These are phyloP conservation scores for Phanerotoma sp. DNA, from an alignment of 2,888 invertebrate genomes.

Conservation along the genomic window DNA sequence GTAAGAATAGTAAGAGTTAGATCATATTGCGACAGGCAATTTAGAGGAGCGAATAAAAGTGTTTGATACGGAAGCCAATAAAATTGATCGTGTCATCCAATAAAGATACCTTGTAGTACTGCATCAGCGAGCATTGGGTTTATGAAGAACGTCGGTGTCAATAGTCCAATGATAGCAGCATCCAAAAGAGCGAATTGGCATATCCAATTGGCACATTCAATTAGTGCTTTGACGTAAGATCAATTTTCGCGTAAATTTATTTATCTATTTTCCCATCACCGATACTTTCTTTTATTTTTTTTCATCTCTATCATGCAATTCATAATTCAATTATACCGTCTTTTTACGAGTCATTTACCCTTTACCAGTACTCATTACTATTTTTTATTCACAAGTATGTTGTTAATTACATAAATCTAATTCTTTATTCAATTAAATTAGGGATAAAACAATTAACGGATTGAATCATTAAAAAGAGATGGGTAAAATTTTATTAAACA, in stretches of 20 bases:
- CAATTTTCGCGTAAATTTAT: slow-evolving; percentile 13
- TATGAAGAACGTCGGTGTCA: slow-evolving; percentile 30
- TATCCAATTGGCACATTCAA: slow-evolving; percentile 32
- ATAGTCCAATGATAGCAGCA: slow-evolving; percentile 31
- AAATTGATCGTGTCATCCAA: slow-evolving; percentile 12
- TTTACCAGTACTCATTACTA: too few species aligned
- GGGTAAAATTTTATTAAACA: too few species aligned
- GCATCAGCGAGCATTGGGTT: slow-evolving; percentile 34
- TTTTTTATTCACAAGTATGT: too few species aligned
- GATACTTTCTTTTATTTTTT: not conserved
- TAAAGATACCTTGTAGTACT: slow-evolving; percentile 48
- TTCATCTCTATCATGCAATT: too few species aligned
- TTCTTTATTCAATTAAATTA: too few species aligned
- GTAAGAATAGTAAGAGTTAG: not conserved
- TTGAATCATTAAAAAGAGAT: too few species aligned
- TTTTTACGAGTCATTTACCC: too few species aligned
- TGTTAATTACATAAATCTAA: too few species aligned
- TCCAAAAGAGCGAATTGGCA: slow-evolving; percentile 34
- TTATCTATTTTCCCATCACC: not conserved
- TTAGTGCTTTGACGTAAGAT: slow-evolving; percentile 24
- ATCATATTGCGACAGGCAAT: not conserved
- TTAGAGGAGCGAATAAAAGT: not conserved
- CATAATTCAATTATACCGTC: too few species aligned
- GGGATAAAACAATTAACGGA: too few species aligned
- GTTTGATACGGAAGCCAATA: slow-evolving; percentile 5